Evolutionary conservation across 35 echinoderm and acorn worm genomes (phyloP).

Genomic region (Heliocidaris tuberculata): DNA sequence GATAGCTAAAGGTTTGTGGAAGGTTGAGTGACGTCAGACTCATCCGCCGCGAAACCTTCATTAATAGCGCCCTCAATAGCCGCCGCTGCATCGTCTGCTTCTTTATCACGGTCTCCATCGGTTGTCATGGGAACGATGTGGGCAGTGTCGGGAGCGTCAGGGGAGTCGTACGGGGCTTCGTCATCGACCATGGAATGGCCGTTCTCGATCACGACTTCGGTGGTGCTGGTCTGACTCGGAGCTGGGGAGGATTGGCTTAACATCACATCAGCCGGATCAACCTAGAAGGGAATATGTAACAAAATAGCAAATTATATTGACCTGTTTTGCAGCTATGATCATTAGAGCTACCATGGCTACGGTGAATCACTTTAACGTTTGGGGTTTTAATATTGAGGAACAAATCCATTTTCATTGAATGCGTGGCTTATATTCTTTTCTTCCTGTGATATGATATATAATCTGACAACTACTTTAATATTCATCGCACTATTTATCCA

Average conservation of each 20-base stretch:
- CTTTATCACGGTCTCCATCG: background rate
- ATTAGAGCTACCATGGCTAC: no score
- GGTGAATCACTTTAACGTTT: no score
- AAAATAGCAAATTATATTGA: no score
- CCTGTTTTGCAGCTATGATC: no score
- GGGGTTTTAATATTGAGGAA: no score
- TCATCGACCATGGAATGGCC: background rate
- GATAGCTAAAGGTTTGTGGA: slow-evolving; percentile 49
- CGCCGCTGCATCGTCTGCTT: slow-evolving; percentile 42
- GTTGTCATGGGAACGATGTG: background rate
- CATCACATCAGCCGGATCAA: background rate
- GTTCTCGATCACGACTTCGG: slow-evolving; percentile 20
- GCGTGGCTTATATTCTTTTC: no score
- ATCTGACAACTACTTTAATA: no score
- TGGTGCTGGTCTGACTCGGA: background rate
- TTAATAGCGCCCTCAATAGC: slow-evolving; percentile 59
- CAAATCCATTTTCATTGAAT: no score
- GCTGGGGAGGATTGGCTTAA: background rate
- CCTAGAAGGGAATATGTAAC: background rate
- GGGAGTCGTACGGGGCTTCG: background rate
- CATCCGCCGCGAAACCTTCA: slow-evolving; percentile 53
- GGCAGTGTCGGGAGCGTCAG: background rate
- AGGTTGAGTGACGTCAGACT: background rate
- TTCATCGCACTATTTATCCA: no score
- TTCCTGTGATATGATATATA: no score